A percentile compares a stretch with the other conserved stretches of the same genome.
phyloP scores from a whole-genome alignment of 1,140 invertebrate genomes.

The Pectinophora gossypiella region DNA sequence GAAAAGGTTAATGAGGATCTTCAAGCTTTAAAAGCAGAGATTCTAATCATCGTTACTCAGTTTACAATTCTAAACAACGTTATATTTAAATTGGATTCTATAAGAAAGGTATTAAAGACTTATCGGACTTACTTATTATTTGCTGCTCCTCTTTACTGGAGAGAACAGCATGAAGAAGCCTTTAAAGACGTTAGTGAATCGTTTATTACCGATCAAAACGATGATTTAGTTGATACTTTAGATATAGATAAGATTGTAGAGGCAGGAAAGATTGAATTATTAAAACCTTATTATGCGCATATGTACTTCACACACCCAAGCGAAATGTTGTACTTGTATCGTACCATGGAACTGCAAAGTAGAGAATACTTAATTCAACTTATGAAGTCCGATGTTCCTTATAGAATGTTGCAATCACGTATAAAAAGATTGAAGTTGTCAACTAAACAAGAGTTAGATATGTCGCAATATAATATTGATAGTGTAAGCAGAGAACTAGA shows the following conservation, averaged over 20 bases:
- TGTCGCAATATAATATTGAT: slow-evolving; percentile 65
- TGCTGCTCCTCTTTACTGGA: slow-evolving; percentile 79
- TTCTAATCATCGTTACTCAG: slow-evolving; percentile 65
- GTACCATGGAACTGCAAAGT: slow-evolving; percentile 79
- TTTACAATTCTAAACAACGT: slow-evolving; percentile 74
- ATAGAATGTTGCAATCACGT: slow-evolving; percentile 70
- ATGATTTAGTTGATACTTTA: slow-evolving; percentile 54
- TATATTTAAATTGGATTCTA: slow-evolving; percentile 79
- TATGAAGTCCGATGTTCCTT: slow-evolving; percentile 76
- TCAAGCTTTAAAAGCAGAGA: slow-evolving; percentile 72
- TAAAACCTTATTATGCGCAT: slow-evolving; percentile 55
- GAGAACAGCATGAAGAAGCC: slow-evolving; percentile 64
- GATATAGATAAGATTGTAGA: slow-evolving; percentile 64
- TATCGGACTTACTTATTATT: slow-evolving; percentile 80
- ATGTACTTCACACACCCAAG: slow-evolving; percentile 77
- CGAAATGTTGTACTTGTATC: slow-evolving; percentile 77
- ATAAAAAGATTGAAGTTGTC: slow-evolving; percentile 60
- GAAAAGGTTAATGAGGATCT: slow-evolving; percentile 71
- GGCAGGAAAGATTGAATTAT: slow-evolving; percentile 54
- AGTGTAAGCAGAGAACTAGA: slow-evolving; percentile 48
- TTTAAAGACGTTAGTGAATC: slow-evolving; percentile 34
- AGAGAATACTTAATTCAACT: slow-evolving; percentile 79
- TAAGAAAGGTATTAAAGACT: slow-evolving; percentile 77
- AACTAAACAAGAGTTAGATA: slow-evolving; percentile 54
- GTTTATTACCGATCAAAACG: slow-evolving; percentile 52